Base-by-base conservation (phyloP, 2,113 vertebrate species). In the Empidonax alnorum region DNA sequence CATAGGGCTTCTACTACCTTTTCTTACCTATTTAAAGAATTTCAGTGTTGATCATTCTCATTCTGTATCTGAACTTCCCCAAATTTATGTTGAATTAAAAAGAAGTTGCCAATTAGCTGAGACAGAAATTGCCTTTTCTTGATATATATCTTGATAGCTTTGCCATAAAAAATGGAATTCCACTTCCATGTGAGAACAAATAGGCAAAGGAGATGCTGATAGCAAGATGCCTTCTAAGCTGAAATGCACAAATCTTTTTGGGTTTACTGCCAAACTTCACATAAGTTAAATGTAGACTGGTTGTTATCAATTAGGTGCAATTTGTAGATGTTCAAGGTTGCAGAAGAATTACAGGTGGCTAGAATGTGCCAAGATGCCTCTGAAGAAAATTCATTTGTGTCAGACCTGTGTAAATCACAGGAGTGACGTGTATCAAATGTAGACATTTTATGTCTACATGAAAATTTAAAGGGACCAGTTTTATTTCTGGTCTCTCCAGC, bases 1-100 rank as follows among this genome's bases (percentile, higher is more conserved):
- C 42, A 35, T 37, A 30, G 25, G 10, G n/a, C 19, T 37, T 72
- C 47, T 7, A 20, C 16, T 12, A 49, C 14, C 0, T 0, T n/a
- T 90, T 59, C 39, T 65, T 24, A 71, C 2, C 27, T 52, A 14
- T 55, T 88, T 33, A 58, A 86, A 83, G 18, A 7, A 46, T 49
- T 58, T 23, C 62, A 37, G 5, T 42, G 12, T 62, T 84, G 33
- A 74, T 21, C 3, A 72, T 82, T 87, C 35, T 19, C 4, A 72
- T 84, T 87, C 35, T 30, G 6, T 39, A 52, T 42, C 28, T 73
- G 73, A 58, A 76, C 8, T 66, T 86, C 6, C 11, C 2, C 6
- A 55, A 37, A 4, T n/a, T 84, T 28, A 65, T 31, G 19, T 12
- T 84, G 24, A 56, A 72, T 68, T 73, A 44, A 79, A 62, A 79